Evolutionary conservation across 2,113 vertebrate genomes (phyloP).

Genomic region (Callipepla californica): DNA sequence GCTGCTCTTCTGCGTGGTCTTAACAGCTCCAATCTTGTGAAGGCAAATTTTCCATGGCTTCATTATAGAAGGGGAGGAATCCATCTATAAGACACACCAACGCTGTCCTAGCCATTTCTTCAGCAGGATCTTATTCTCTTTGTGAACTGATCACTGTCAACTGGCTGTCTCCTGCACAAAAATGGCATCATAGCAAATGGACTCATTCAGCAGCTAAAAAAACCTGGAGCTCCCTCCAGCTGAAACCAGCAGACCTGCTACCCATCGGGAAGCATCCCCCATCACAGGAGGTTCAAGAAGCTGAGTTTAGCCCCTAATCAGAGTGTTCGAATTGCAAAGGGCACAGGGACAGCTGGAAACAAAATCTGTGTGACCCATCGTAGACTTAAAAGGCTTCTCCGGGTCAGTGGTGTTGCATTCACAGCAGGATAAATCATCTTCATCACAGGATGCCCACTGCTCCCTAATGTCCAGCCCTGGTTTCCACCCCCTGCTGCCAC

Average conservation of each 20-base stretch:
- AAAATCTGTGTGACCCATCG: not conserved
- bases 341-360: not conserved
- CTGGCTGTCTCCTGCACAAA: not conserved
- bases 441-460: fast-evolving
- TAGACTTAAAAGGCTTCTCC: not conserved
- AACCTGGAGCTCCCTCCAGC: fast-evolving
- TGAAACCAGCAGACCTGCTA: not conserved
- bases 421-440: not conserved
- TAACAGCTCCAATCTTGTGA: not conserved
- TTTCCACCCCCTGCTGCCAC: not conserved
- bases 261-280: not conserved
- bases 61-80: not conserved
- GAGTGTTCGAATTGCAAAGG: not conserved
- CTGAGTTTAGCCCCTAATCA: not conserved
- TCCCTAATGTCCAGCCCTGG: not conserved
- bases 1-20: not conserved
- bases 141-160: not conserved
- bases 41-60: fast-evolving
- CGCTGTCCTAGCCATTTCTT: not conserved
- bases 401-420: not conserved
- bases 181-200: not conserved
- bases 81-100: not conserved
- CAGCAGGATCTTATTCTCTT: not conserved
- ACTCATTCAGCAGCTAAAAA: not conserved
- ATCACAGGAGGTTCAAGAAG: not conserved